Percentiles rank a stretch among this genome's conserved stretches.
These are phyloP conservation scores for Cladorhizidae sp. DNA, from an alignment of 37 sponge, comb jelly and placozoan species.

Conservation along the genomic window DNA sequence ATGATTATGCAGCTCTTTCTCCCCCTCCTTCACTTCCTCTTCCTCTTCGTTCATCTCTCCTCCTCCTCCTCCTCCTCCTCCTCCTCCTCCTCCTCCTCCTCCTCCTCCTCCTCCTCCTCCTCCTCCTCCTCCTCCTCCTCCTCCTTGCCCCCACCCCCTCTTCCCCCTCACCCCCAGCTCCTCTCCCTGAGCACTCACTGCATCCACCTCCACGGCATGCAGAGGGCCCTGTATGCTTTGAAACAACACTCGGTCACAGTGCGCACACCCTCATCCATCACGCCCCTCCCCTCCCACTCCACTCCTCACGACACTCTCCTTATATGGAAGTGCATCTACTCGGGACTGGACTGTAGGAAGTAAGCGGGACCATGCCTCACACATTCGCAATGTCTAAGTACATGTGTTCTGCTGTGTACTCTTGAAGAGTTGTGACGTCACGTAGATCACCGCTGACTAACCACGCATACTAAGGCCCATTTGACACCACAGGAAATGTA, in stretches of 20 bases:
- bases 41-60: not conserved
- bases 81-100: not conserved
- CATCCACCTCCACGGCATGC: slow-evolving; percentile 36
- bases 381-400: too few relatives aligned
- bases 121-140: not conserved
- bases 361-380: slow-evolving; percentile 5
- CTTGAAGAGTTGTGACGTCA: too few relatives aligned
- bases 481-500: too few relatives aligned
- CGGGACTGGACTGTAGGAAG: slow-evolving; percentile 75
- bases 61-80: not conserved
- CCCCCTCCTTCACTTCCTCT: not conserved
- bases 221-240: slow-evolving; percentile 60
- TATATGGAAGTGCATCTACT: slow-evolving; percentile 74
- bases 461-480: too few relatives aligned
- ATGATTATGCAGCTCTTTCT: not conserved
- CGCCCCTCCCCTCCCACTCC: slow-evolving; percentile 35
- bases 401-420: too few relatives aligned
- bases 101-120: slow-evolving; percentile 4
- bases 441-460: too few relatives aligned
- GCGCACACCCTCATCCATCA: slow-evolving; percentile 24
- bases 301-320: slow-evolving; percentile 47
- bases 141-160: not conserved
- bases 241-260: slow-evolving; percentile 60
- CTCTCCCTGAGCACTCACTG: slow-evolving; percentile 46
- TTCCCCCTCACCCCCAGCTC: slow-evolving; percentile 35